Evolutionary conservation across 2,797 vertebrate species (phyloP), one percentile per base, ranked within the genome.

Genomic region (Vultur gryphus): DNA sequence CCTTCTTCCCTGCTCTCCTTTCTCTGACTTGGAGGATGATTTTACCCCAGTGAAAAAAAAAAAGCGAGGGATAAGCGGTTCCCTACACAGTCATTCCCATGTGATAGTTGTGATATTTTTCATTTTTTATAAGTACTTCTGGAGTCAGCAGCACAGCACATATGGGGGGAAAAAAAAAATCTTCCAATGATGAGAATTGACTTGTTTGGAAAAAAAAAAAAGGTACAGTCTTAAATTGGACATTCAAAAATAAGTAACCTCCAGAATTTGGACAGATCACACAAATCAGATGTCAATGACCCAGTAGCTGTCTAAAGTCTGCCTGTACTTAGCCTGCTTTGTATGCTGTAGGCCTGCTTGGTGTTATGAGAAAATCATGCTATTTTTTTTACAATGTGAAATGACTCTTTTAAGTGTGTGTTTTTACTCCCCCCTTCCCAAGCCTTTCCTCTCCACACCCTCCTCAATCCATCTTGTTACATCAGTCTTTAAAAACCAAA

Each of bases 251-350:
- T 26, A 49, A 86, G 11, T 43, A 69, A 95, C 58, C 87, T 87
- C 79, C 93, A 90, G 86, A 95, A 97, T 97, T 58, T 95, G 97
- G 96, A 96, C 95, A 85, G 95, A 93, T 95, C 75, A 37, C 76
- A 81, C 70, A 86, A 95, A 96, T 81, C 83, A 90, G 91, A 97
- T 95, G 91, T 93, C 93, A 94, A 97, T 95, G 98, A 98, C 98
- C 98, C 98, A 96, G 93, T 97, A 97, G 98, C 98, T 98, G 98
- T 98, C 95, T 97, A 97, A 98, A 97, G 98, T 98, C 98, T 98
- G 98, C 98, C 99, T 98, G 98, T 98, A 98, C 98, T 98, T 98
- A 98, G 98, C 98, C 98, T 98, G 98, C 98, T 98, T 99, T 98
- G 98, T 98, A 85, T 95, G 97, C 98, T 97, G 91, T 97, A 96